A percentile compares a stretch with the other conserved stretches of the same genome.
phyloP scores from a whole-genome alignment of 2,113 vertebrate genomes.

The Oreotragus oreotragus region DNA sequence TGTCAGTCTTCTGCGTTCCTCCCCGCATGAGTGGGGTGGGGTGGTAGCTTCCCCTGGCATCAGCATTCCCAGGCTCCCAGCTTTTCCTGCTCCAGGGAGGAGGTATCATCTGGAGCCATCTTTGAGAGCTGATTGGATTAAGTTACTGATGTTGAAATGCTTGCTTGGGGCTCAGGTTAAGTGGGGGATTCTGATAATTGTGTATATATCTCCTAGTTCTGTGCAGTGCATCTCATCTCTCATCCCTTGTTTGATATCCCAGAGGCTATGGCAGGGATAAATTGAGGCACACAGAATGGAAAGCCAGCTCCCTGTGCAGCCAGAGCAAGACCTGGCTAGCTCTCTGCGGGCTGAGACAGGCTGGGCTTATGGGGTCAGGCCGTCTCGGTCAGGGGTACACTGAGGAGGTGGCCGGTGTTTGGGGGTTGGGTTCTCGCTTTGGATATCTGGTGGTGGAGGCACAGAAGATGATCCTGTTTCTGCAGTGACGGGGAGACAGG shows the following conservation, averaged over 20 bases:
- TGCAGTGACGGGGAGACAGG: background rate
- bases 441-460: background rate
- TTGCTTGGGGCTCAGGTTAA: constrained; percentile 50
- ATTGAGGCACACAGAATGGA: background rate
- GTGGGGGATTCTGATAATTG: constrained; percentile 19
- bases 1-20: background rate
- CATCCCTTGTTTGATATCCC: background rate
- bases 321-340: background rate
- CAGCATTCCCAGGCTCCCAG: background rate
- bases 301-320: background rate
- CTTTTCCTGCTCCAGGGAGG: constrained; percentile 11
- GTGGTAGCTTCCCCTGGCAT: constrained; percentile 12
- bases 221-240: background rate
- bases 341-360: background rate
- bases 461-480: background rate
- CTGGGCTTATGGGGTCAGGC: background rate
- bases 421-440: background rate
- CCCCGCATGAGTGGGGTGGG: background rate
- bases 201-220: background rate
- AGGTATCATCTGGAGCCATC: constrained; percentile 43
- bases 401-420: background rate
- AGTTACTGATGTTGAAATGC: constrained; percentile 25
- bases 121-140: constrained; percentile 51
- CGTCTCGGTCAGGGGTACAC: background rate
- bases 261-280: background rate